Conservation (phyloP, 1,140 invertebrate species). For the Ceratitis capitata region DNA sequence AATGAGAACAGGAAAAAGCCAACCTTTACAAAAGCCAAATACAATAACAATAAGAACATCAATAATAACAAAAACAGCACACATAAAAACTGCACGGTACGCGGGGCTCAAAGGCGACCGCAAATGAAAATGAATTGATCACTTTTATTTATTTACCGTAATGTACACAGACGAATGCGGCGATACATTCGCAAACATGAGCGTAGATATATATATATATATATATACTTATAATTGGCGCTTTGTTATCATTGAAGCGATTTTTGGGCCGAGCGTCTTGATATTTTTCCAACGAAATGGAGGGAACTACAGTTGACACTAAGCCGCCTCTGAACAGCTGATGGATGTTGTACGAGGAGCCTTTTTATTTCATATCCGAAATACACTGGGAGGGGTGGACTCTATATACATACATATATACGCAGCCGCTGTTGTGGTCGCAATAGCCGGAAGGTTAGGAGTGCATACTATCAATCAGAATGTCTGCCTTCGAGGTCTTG, state of each 20-base stretch:
- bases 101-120: not conserved
- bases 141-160: slow-evolving; percentile 45
- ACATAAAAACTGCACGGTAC: not conserved
- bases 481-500: too few relatives aligned
- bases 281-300: too few relatives aligned
- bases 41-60: not conserved
- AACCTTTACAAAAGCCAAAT: not conserved
- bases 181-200: not conserved
- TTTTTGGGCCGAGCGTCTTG: too few relatives aligned
- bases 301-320: too few relatives aligned
- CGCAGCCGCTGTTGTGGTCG: too few relatives aligned
- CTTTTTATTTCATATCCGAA: too few relatives aligned
- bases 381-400: too few relatives aligned
- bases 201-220: not conserved
- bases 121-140: slow-evolving; percentile 44
- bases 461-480: too few relatives aligned
- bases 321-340: too few relatives aligned
- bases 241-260: too few relatives aligned
- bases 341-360: too few relatives aligned
- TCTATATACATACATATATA: not conserved
- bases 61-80: not conserved
- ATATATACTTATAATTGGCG: not conserved
- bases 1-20: not conserved
- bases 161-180: slow-evolving; percentile 34
- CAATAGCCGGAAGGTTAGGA: too few relatives aligned